Percentiles rank a stretch among this genome's conserved stretches.
These are phyloP conservation scores for Psammodynastes pulverulentus DNA, from an alignment of 2,113 vertebrate species.

Conservation along the genomic window DNA sequence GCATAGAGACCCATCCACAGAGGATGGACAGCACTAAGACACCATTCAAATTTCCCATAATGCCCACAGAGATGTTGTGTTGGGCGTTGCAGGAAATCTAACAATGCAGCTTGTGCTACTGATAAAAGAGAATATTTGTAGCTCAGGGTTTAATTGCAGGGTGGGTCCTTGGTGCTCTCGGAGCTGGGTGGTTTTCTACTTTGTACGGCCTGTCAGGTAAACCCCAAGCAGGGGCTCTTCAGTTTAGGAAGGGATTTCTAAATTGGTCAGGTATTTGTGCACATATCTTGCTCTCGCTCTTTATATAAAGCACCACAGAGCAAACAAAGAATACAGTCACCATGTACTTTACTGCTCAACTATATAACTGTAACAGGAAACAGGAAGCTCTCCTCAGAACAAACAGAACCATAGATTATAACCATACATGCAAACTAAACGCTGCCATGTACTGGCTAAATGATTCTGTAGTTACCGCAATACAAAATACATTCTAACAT, in stretches of 20 bases:
- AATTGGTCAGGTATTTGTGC: background rate
- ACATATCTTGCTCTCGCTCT: too few species aligned
- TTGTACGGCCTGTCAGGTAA: background rate
- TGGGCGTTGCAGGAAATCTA: background rate
- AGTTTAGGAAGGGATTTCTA: background rate
- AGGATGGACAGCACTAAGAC: background rate
- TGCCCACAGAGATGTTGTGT: background rate
- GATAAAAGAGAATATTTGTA: background rate
- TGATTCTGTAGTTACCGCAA: too few species aligned
- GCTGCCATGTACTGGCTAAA: too few species aligned
- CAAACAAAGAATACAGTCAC: too few species aligned
- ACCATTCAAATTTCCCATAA: background rate
- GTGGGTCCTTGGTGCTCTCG: background rate
- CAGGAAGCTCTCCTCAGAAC: too few species aligned
- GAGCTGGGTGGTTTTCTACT: background rate
- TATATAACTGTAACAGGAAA: too few species aligned
- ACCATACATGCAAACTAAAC: too few species aligned
- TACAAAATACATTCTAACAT: too few species aligned
- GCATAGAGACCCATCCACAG: background rate
- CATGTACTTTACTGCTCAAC: too few species aligned
- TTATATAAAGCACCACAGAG: too few species aligned
- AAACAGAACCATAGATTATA: too few species aligned
- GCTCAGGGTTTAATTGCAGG: background rate
- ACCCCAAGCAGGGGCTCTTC: background rate
- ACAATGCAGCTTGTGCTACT: background rate